Base-by-base conservation (phyloP, 2,113 vertebrate genomes). In the Erpornis zantholeuca region DNA sequence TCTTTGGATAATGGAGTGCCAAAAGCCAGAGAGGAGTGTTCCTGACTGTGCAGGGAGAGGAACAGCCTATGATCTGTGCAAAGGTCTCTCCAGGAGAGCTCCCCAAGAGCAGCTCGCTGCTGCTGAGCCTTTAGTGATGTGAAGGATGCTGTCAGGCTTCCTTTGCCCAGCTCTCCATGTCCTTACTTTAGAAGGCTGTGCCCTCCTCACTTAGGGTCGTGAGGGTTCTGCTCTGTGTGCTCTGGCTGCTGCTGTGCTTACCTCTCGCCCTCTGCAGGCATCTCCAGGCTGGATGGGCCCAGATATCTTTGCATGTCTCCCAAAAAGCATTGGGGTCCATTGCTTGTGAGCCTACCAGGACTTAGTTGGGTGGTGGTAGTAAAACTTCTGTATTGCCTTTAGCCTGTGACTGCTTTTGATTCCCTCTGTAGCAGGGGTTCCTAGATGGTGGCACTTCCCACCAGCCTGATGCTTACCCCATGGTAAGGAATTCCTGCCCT, bases 241-340 rank as follows among this genome's bases (percentile, higher is more conserved):
- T 7, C 29, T 23, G n/a, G 4, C 1, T 3, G 8, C 33, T 35
- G 38, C 33, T 81, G 15, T 3, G 3, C 31, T 92, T 15, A 10
- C 20, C 21, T 68, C 44, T 20, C 6, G 25, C 24, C 29, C 16
- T 53, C 4, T 53, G 11, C 23, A 21, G 66, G 25, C 15, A 36
- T n/a, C 15, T 27, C 22, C 31, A 25, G 28, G 27, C 50, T 61
- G 20, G 25, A 13, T 47, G 29, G 76, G 6, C 38, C 21, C 38
- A 22, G 13, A 6, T 64, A 12, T 6, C 36, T 56, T 12, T 12
- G 12, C n/a, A 5, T 22, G 6, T 85, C 57, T 68, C 12, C 44
- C 35, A 5, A 2, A 56, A 76, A 40, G 9, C 11, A 8, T 2
- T 4, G 11, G 6, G 3, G 3, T 59, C 18, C 0, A 0, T 59